phyloP scores from a whole-genome alignment of 2,113 vertebrate genomes.

The Merops nubicus region DNA sequence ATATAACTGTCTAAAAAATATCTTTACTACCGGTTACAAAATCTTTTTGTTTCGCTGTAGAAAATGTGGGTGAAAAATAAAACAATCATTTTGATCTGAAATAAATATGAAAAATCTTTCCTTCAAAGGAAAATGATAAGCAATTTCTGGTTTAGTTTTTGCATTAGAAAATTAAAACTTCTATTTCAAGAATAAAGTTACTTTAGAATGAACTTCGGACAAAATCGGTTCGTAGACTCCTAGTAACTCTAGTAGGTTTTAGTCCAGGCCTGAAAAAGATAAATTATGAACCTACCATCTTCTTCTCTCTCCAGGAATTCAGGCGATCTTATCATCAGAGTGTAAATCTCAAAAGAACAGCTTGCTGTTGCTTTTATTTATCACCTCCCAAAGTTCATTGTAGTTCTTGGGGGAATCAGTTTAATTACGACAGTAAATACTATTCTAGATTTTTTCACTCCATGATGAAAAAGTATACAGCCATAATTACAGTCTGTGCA shows the following conservation, averaged over 20 bases:
- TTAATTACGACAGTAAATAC: conserved; percentile 62
- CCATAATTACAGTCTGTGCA: conserved; percentile 36
- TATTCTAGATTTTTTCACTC: conserved; percentile 20
- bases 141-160: conserved; percentile 29
- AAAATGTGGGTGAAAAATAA: neutral
- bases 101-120: neutral
- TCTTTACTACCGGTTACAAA: neutral
- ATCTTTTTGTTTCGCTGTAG: neutral
- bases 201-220: conserved; percentile 1
- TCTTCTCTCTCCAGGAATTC: conserved; percentile 3
- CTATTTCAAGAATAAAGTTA: conserved; percentile 9
- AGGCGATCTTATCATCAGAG: conserved; percentile 27
- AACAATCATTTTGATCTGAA: neutral
- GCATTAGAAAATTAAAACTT: conserved; percentile 36
- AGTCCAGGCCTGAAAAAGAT: neutral
- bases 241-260: conserved; percentile 29
- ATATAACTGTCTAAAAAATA: neutral
- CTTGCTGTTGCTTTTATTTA: conserved; percentile 62
- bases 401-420: conserved; percentile 57
- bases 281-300: conserved; percentile 22
- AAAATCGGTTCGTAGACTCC: conserved; percentile 35
- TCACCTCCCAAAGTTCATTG: conserved; percentile 52
- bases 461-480: conserved; percentile 2
- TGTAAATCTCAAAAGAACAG: conserved; percentile 57
- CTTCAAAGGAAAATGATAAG: neutral